Base-by-base conservation (phyloP, 2,888 invertebrate genomes). In the Melanostoma scalare region DNA sequence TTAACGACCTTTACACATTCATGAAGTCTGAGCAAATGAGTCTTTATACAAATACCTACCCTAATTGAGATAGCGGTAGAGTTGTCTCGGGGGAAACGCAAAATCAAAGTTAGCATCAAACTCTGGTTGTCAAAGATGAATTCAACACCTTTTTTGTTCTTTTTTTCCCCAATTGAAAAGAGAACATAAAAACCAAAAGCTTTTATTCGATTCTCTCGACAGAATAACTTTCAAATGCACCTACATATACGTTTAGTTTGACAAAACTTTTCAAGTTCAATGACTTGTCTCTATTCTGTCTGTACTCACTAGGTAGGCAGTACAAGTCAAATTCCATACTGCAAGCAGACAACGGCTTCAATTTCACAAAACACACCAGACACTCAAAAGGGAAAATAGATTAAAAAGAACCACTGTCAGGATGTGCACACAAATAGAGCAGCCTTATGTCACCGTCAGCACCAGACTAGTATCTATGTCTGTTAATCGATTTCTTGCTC, bases 401-500 rank as follows among this genome's bases (percentile, higher is more conserved):
- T 74, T 79, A 61, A 74, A 77, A 55, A 58, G 40, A 53, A 53
- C 48, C 8, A 40, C 5, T 36, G 10, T 53, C 30, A 65, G 58
- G 52, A 44, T 38, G 38, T 52, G n/a, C 58, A 56, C 72, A 60
- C 65, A 63, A 58, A 58, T 63, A 42, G 50, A 56, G 65, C 52
- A 73, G 58, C 65, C 58, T 48, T 53, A 48, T 67, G 61, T 60
- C 55, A 71, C 44, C 38, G 48, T 30, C 48, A 30, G 36, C 33
- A 8, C 58, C 53, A 40, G 33, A 63, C 63, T 40, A 42, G 30
- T 61, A 42, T 61, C 60, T 67, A 53, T 65, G 48, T 50, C 44
- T 72, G 60, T 44, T 52, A 68, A 74, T 79, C 74, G 78, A 79
- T 68, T 56, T 55, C 65, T 67, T 46, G 48, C 50, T 20, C 20